Percentiles rank a stretch among this genome's conserved stretches.
Conservation (phyloP, 2,797 vertebrate genomes). For the Heterohyrax brucei region DNA sequence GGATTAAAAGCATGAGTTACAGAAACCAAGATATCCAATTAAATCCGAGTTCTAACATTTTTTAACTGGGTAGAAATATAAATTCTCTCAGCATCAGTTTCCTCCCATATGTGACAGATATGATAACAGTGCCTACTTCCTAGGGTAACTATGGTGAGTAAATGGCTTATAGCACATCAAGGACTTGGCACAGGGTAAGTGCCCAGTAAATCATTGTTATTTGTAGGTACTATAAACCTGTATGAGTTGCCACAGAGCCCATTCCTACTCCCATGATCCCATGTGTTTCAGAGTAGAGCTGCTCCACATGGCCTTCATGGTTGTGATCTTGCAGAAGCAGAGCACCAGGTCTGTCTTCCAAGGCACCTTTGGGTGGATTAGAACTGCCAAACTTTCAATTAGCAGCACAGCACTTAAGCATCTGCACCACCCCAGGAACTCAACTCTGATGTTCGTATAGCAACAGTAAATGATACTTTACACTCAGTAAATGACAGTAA, state of each 20-base stretch:
- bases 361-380: background rate
- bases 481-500: too few relatives aligned
- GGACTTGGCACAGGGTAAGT: background rate
- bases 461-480: background rate
- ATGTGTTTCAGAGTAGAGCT: background rate
- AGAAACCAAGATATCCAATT: background rate
- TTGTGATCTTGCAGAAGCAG: background rate
- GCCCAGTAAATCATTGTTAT: background rate
- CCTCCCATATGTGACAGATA: background rate
- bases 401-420: background rate
- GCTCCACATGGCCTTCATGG: background rate
- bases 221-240: background rate
- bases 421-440: background rate
- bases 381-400: background rate
- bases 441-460: background rate
- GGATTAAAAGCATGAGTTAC: slow-evolving; percentile 4
- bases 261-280: background rate
- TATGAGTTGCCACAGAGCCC: background rate
- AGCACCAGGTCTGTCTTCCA: background rate
- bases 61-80: background rate
- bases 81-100: slow-evolving; percentile 8
- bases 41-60: background rate
- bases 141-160: background rate
- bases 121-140: background rate
- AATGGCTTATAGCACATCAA: background rate